phyloP scores from a whole-genome alignment of 2,797 vertebrate species.

The Pangasius larnaudii region DNA sequence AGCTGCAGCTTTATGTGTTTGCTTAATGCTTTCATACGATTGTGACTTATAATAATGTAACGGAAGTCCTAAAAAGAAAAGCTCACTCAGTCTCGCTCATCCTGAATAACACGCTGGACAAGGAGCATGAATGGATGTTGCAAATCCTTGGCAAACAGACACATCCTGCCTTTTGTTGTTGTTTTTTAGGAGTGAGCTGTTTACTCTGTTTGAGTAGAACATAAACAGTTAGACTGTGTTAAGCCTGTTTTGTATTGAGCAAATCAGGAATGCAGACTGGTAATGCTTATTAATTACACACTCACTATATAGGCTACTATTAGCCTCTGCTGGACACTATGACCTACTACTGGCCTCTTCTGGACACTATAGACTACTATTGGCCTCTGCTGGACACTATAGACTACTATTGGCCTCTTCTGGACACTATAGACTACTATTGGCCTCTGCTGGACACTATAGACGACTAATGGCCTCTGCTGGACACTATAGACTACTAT shows the following conservation, averaged over 20 bases:
- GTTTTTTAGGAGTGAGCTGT: background rate
- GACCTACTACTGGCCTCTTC: background rate
- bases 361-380: background rate
- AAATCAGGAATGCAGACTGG: background rate
- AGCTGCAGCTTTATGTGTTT: background rate
- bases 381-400: background rate
- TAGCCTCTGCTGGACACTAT: background rate
- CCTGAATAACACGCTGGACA: conserved; percentile 15
- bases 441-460: background rate
- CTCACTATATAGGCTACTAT: background rate
- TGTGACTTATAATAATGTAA: background rate
- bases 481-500: background rate
- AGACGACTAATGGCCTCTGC: no score
- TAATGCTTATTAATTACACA: background rate
- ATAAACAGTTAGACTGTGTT: background rate
- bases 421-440: background rate
- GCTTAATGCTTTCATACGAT: background rate
- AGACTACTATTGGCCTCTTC: background rate
- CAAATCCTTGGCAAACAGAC: background rate
- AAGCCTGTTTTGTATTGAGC: background rate
- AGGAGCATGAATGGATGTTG: conserved; percentile 6
- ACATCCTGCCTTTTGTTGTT: conserved; percentile 20
- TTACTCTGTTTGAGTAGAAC: background rate
- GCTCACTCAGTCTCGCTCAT: background rate
- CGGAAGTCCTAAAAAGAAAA: background rate